phyloP scores from a whole-genome alignment of 2,888 invertebrate genomes.

The Sminthurinus aureus region DNA sequence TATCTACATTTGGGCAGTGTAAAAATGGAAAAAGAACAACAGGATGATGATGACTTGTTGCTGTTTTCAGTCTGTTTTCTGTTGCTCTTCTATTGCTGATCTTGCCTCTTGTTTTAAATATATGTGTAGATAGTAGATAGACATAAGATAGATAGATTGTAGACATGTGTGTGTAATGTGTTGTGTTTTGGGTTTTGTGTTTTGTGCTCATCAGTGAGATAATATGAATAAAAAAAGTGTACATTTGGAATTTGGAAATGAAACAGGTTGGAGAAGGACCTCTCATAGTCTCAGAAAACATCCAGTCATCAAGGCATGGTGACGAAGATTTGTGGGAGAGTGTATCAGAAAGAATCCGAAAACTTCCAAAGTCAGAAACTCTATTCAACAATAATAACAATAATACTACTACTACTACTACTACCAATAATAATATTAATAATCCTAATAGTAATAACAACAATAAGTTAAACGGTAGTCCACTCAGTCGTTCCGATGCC shows the following conservation, averaged over 20 bases:
- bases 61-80: not conserved
- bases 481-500: conserved; percentile 67
- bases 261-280: conserved; percentile 74
- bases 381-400: conserved; percentile 37
- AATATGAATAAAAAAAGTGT: not conserved
- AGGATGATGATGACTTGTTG: not conserved
- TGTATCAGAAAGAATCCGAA: conserved; percentile 76
- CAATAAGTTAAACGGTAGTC: conserved; percentile 11
- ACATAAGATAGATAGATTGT: not conserved
- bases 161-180: not conserved
- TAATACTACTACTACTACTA: not conserved
- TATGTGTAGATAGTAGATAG: no score
- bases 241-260: not conserved
- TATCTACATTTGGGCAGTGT: conserved; percentile 23
- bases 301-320: conserved; percentile 77
- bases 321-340: conserved; percentile 79
- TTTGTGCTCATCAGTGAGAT: not conserved
- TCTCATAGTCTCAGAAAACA: conserved; percentile 81
- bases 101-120: no score
- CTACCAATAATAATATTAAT: not conserved
- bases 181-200: not conserved
- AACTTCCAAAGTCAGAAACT: conserved; percentile 50
- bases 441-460: not conserved
- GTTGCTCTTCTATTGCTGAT: no score
- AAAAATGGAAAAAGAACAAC: not conserved